phyloP scores from a whole-genome alignment of 2,888 invertebrate genomes.

The Hemicrepidius hirtus region DNA sequence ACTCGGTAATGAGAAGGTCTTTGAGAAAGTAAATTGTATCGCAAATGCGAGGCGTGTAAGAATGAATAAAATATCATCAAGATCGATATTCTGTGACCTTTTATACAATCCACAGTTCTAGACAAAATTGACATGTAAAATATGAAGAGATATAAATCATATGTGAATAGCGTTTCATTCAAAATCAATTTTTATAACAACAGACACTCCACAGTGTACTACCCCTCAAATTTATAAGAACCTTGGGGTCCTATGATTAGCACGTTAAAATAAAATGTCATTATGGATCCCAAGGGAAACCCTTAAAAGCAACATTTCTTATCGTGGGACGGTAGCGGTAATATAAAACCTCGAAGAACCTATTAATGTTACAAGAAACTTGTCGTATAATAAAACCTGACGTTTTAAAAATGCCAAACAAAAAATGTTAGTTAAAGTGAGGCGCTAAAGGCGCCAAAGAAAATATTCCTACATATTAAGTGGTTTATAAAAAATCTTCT shows the following conservation, averaged over 20 bases:
- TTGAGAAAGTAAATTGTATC: neutral
- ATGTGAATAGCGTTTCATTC: too few relatives aligned
- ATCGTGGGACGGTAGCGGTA: constrained; percentile 26
- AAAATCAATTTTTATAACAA: too few relatives aligned
- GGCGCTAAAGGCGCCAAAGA: neutral
- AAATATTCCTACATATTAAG: too few relatives aligned
- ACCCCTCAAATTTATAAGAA: neutral
- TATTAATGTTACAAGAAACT: constrained; percentile 33
- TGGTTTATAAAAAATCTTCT: too few relatives aligned
- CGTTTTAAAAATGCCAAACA: constrained; percentile 8
- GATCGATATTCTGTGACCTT: constrained; percentile 19
- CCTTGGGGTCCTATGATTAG: neutral
- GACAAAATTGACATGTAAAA: constrained; percentile 16
- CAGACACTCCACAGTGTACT: too few relatives aligned
- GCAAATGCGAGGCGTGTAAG: constrained; percentile 2
- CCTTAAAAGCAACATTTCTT: constrained; percentile 35
- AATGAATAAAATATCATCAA: constrained; percentile 12
- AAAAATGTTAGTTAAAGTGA: neutral
- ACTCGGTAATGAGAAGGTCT: too few relatives aligned
- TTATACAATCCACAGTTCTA: neutral
- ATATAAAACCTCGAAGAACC: constrained; percentile 36
- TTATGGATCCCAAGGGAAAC: constrained; percentile 23
- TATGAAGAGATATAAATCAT: neutral
- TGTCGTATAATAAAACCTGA: constrained; percentile 3
- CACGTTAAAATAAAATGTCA: constrained; percentile 24